Evolutionary conservation across 2,113 vertebrate species (phyloP), one percentile per base, ranked within the genome.

Genomic region (Elgaria multicarinata): DNA sequence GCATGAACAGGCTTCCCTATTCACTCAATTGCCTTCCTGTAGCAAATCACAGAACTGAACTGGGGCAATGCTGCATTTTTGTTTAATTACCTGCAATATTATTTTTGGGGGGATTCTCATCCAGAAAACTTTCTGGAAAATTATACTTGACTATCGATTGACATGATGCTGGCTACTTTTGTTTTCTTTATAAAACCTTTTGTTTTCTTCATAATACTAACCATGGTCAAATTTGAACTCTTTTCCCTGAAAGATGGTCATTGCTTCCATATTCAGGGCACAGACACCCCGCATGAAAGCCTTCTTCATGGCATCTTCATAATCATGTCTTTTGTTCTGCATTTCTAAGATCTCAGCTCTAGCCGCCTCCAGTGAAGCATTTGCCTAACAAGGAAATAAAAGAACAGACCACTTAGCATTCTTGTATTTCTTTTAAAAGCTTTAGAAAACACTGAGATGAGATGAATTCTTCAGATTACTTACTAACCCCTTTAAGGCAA

Each of bases 271-370:
- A 94, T 99, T 99, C 94, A 99, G 96, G 2, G 99, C 99, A 92
- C 99, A 99, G 0, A 99, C 98, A 0, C 99, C 98, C 81, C 99
- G 97, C 99, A 99, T 99, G 94, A 99, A 99, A 1, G 98, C 98
- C 95, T 99, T 99, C 96, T 98, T 99, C 98, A 99, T 98, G 4
- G 98, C 97, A 81, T 98, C 98, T 93, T 99, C 98, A 90, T 97
- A 99, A 1, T 96, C 97, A 4, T 98, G 98, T 89, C 97, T 97
- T 93, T 99, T 98, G 18, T 90, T 90, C 7, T 95, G 98, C 91
- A 99, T 95, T 89, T 97, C 97, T 86, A 98, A 96, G 91, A 99
- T 96, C 93, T 99, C 98, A 75, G 96, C 94, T 95, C 97, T 98
- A 75, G 98, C 94, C 90, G 96, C 96, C 93, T 98, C 98, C 90